A percentile compares a stretch with the other conserved stretches of the same genome.
Conservation (phyloP, 2,888 invertebrate genomes). For the Tipula vernalis region DNA sequence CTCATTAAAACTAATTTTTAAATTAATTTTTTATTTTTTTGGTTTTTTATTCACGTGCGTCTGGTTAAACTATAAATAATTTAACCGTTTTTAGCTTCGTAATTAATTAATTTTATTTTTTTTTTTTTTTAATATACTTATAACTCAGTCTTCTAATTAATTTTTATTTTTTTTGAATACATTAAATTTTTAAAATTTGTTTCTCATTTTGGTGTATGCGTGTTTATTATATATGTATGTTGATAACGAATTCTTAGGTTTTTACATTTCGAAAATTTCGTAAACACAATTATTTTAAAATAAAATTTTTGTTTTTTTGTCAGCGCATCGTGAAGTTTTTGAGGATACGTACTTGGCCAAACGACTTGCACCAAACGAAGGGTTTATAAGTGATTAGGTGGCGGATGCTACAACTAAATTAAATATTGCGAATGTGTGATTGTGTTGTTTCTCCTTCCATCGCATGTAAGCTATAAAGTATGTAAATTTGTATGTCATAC, state of each 20-base stretch:
- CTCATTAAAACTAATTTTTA: neutral
- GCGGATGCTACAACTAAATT: too few relatives aligned
- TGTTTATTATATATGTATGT: neutral
- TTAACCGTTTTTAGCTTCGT: neutral
- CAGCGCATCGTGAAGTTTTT: too few relatives aligned
- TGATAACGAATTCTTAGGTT: too few relatives aligned
- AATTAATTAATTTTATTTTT: neutral
- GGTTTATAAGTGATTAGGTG: too few relatives aligned
- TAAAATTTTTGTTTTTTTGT: too few relatives aligned
- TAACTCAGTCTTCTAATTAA: conserved; percentile 4
- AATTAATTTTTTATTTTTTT: neutral
- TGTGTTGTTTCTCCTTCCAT: too few relatives aligned
- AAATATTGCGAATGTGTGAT: too few relatives aligned
- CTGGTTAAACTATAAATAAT: neutral
- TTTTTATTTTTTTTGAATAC: neutral
- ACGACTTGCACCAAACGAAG: too few relatives aligned
- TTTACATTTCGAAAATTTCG: neutral
- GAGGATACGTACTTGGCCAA: too few relatives aligned
- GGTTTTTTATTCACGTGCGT: neutral
- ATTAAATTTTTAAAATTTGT: neutral
- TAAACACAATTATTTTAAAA: too few relatives aligned
- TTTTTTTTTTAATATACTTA: neutral
- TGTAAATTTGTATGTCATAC: too few relatives aligned
- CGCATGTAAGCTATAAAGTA: too few relatives aligned
- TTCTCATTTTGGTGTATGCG: neutral